Base-by-base conservation (phyloP, 2,797 vertebrate species). In the Gadopsis bispinosus region DNA sequence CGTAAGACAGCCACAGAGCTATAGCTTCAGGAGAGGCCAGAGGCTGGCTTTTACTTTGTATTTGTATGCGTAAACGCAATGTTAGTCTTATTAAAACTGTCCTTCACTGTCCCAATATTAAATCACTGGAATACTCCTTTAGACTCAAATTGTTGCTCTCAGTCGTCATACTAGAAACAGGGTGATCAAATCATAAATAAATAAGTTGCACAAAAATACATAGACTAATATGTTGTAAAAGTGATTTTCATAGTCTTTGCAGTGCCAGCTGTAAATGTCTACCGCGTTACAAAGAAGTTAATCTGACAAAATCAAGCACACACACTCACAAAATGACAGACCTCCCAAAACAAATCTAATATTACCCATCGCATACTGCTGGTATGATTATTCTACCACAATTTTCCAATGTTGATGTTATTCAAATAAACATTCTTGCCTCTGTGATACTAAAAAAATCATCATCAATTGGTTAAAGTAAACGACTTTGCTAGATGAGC, bases 311-410 rank as follows among this genome's bases (percentile, higher is more conserved):
- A 61, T 62, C 48, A 73, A 47, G 10, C 50, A 29, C 50, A 29
- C 54, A 37, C 11, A 2, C 41, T 50, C 50, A 62, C 19, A 51
- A 62, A 76, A 56, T n/a, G 17, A 39, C 22, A 53, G 19, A 33
- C 37, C 29, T 48, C 64, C 31, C 56, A 58, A 60, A 67, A 43
- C n/a, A 51, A 62, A 86, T 79, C 45, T 47, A 65, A 77, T 45
- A 63, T 76, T 62, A 35, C 66, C 35, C 55, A 64, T 73, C 35
- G 33, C 56, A 68, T 20, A 54, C 69, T 60, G 50, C 4, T n/a
- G 63, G 22, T 61, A 37, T 29, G 55, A 83, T 70, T 73, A 53
- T 65, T 65, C 63, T 17, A 80, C 73, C 83, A 67, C 77, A 80
- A 14, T 37, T 33, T 62, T 70, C 16, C 53, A 43, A 4, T 35